Base-by-base conservation (phyloP, 2,888 invertebrate genomes). In the Lasioglossum leucozonium region DNA sequence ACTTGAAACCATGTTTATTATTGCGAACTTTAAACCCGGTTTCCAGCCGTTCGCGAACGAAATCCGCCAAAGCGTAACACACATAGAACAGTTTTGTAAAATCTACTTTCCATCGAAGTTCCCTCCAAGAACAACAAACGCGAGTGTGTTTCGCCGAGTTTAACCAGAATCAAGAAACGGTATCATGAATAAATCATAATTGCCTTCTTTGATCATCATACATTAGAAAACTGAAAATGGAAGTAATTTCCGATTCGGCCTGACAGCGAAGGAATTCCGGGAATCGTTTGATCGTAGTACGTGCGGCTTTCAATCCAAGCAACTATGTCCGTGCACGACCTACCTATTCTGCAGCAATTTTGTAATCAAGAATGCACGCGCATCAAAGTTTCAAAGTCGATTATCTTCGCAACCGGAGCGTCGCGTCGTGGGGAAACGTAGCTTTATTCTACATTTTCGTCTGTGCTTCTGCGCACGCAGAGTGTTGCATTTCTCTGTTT, bases 351-450 rank as follows among this genome's bases (percentile, higher is more conserved):
- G 30, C n/a, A 22, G 30, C 30, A 40, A 18, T 65, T 65, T 65
- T 65, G 30, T 65, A 65, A 65, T 65, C 30, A 65, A 18, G 30
- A 65, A 65, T 65, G 65, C 30, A 65, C 65, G 34, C 8, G 65
- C 13, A 34, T 65, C 65, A 65, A 65, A 58, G 26, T 58, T 58
- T 58, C 58, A 58, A 58, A 58, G 58, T 58, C 58, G 58, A 58
- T 58, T 58, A 58, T 58, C 26, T 58, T 26, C 26, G 58, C 26
- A 58, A 58, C 26, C 13, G 58, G 5, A 58, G 13, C 26, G 58
- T 58, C 58, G 13, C 26, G 58, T 58, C 58, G 5, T 13, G 51
- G 0, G 51, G 51, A 51, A 22, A 22, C 51, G 13, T 58, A 13
- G 58, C 58, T 16, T 26, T 26, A 58, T 58, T 58, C 58, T 26